Evolutionary conservation across 2,888 invertebrate species (phyloP), one percentile per base, ranked within the genome.

Genomic region (Tolmerus cingulatus): DNA sequence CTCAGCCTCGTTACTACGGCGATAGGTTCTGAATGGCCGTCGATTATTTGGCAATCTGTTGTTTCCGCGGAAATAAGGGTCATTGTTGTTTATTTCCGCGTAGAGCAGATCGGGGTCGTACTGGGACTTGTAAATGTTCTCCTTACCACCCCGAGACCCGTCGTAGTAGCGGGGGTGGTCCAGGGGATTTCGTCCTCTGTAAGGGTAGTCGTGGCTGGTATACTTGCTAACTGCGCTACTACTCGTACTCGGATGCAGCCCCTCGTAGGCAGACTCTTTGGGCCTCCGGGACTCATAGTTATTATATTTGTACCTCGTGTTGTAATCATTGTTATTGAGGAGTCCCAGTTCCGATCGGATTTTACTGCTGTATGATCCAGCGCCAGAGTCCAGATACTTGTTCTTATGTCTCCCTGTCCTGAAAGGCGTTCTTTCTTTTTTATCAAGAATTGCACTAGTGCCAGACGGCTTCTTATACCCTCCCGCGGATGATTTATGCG

Each of bases 391-490:
- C 87, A 91, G 90, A 88, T 92, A 92, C 14, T 91, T 91, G 2
- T 91, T 90, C 78, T 91, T 92, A 77, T 90, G 91, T 88, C 90
- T 90, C 2, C 90, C 90, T 4, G 91, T 89, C 40, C 92, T 89
- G 87, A 92, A 92, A 3, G 93, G 92, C 0, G 93, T 92, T 40
- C 92, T 90, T 87, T 93, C 93, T 87, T 92, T 93, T 78, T 91
- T 93, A 91, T 89, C 94, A 93, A 89, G 93, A 89, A 87, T 93
- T 92, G 91, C 93, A 93, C 90, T 92, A 84, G 91, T 94, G 91
- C 91, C 94, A 94, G 30, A 96, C 94, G 74, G 95, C 95, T 92
- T 90, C 74, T 95, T 96, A 1, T 90, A 86, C 19, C 66, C 66
- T 66, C 19, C 66, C 3, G 89, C 89, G 7, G 88, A 87, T 89